Evolutionary conservation across 2,113 vertebrate genomes (phyloP).

Genomic region (Rhineura floridana): DNA sequence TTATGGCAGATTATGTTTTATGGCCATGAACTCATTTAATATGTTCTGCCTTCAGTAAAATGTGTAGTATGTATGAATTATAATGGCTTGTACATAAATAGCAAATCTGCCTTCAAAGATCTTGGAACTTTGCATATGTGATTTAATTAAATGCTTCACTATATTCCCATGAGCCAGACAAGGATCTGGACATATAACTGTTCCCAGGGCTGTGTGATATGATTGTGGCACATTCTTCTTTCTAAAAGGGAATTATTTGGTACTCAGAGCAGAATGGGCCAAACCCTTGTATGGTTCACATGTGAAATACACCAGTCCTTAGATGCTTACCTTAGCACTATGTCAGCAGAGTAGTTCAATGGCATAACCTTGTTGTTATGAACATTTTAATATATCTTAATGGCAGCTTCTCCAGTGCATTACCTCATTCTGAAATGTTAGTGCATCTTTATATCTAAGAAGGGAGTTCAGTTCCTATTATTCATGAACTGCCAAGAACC

Average conservation of each 20-base stretch:
- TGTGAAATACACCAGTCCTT: neutral
- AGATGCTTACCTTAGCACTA: neutral
- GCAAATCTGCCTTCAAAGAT: neutral
- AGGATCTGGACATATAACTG: neutral
- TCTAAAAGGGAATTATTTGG: neutral
- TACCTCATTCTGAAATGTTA: slow-evolving; percentile 23
- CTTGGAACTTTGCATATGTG: neutral
- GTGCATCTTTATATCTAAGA: neutral
- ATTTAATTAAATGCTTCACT: slow-evolving; percentile 4
- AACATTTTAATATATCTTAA: neutral
- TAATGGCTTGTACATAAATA: slow-evolving; percentile 22
- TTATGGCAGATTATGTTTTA: slow-evolving; percentile 48
- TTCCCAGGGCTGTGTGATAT: neutral
- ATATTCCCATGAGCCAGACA: neutral
- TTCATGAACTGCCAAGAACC: rapidly evolving
- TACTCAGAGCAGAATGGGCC: neutral
- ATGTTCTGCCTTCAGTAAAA: neutral
- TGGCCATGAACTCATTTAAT: neutral
- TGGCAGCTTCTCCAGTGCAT: neutral
- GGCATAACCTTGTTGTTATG: neutral
- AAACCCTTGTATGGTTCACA: neutral
- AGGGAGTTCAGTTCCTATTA: neutral
- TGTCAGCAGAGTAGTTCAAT: neutral
- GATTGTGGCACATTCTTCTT: neutral
- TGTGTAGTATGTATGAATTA: slow-evolving; percentile 12